Evolutionary conservation across 2,113 vertebrate genomes (phyloP), one percentile per base, ranked within the genome.

Genomic region (Dasyurus viverrinus): DNA sequence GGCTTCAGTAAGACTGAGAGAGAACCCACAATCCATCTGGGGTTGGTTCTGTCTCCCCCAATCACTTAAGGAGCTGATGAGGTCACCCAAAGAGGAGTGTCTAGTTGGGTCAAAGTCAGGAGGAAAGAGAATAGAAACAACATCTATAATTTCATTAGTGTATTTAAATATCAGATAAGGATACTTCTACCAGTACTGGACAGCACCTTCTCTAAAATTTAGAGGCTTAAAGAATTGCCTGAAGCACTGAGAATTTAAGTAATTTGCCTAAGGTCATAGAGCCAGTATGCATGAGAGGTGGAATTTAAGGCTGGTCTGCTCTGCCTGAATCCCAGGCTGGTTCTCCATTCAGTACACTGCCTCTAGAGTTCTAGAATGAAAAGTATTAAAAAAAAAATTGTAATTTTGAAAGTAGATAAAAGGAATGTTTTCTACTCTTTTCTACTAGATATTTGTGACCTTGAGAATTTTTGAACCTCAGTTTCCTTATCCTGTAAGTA

Each of bases 401-500:
- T 2, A 47, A n/a, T n/a, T 68, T 91, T 60, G n/a, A 91, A 42
- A 47, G 50, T 42, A 25, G 24, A 7, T 53, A 42, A 96, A 16
- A 55, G 46, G 25, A 47, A 0, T 12, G 26, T 95, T 93, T 93
- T 55, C 68, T 84, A 6, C 19, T 68, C 36, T 42, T 84, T 84
- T n/a, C 36, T 42, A 42, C 68, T 84, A 84, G 36, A 19, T n/a
- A 12, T 42, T 4, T 84, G n/a, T n/a, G 68, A 22, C 68, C 5
- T 84, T 84, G 68, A 84, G n/a, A 84, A 84, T 84, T 84, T 84
- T 84, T 42, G 68, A 84, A 84, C 68, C 68, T 84, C n/a, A 84
- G n/a, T 84, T 84, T 84, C n/a, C n/a, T 84, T 19, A 84, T 84
- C 68, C 42, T 52, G 0, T 52, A 52, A 52, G 50, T 52, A 52